phyloP scores from a whole-genome alignment of 1,140 invertebrate species.

The Brachionus manjavacas region DNA sequence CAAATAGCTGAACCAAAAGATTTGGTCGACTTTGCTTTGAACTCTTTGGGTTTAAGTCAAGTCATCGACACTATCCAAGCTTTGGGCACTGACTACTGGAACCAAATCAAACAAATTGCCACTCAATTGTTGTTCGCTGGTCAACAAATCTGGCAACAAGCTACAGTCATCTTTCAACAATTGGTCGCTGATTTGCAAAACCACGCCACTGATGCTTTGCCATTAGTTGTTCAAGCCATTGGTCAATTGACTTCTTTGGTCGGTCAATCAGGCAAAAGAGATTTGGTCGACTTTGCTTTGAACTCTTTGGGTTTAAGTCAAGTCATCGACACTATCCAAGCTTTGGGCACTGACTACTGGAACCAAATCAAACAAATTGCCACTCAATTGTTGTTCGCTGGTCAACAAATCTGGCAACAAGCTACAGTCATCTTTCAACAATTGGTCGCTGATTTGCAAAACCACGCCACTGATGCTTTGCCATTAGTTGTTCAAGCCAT shows the following conservation, averaged over 20 bases:
- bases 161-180: background rate
- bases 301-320: background rate
- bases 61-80: background rate
- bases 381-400: slow-evolving; percentile 23
- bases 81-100: background rate
- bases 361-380: background rate
- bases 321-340: background rate
- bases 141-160: slow-evolving; percentile 21
- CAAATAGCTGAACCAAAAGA: background rate
- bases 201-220: slow-evolving; percentile 14
- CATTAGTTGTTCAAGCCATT: slow-evolving; percentile 16
- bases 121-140: slow-evolving; percentile 30
- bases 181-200: slow-evolving; percentile 2
- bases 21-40: background rate
- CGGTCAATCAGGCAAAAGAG: background rate
- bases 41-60: slow-evolving; percentile 12
- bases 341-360: background rate
- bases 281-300: background rate
- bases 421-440: no score
- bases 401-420: no score
- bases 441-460: no score
- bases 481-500: no score
- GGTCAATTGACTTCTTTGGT: no score
- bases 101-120: background rate
- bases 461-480: no score